Evolutionary conservation across 2,113 vertebrate species (phyloP).

Genomic region (Stercorarius parasiticus): DNA sequence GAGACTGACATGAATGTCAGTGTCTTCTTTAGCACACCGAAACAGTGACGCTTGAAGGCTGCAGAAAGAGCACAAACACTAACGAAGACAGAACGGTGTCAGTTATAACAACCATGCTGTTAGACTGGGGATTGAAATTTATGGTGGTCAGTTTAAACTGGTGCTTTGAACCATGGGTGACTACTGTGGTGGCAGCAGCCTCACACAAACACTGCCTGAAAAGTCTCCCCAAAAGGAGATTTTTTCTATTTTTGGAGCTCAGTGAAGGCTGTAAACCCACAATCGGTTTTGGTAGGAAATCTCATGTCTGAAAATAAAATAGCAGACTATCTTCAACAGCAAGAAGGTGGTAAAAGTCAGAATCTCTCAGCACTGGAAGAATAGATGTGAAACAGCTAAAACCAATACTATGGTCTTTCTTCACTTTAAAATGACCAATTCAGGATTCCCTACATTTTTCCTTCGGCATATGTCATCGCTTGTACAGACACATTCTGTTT

Average conservation of each 20-base stretch:
- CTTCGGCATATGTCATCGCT: not conserved
- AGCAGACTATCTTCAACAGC: not conserved
- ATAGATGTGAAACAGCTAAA: not conserved
- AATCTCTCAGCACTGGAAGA: not conserved
- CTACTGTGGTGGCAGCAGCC: not conserved
- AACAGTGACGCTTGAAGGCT: not conserved
- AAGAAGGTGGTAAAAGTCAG: not conserved
- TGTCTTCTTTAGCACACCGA: not conserved
- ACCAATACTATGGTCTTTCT: not conserved
- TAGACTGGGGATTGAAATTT: not conserved
- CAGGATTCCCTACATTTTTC: not conserved
- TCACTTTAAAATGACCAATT: not conserved
- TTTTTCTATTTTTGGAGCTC: not conserved
- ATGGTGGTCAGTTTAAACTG: not conserved
- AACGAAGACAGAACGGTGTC: not conserved
- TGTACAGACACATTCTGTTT: not conserved
- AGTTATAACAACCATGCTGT: not conserved
- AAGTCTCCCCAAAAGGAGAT: not conserved
- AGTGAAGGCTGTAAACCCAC: not conserved
- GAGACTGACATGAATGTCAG: not conserved
- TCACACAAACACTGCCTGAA: not conserved
- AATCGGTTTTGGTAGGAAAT: not conserved
- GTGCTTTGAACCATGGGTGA: not conserved
- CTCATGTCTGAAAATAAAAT: not conserved
- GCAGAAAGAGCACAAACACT: not conserved